These are phyloP conservation scores for Euspilapteryx auroguttella DNA, from an alignment of 2,888 invertebrate species.

Conservation along the genomic window DNA sequence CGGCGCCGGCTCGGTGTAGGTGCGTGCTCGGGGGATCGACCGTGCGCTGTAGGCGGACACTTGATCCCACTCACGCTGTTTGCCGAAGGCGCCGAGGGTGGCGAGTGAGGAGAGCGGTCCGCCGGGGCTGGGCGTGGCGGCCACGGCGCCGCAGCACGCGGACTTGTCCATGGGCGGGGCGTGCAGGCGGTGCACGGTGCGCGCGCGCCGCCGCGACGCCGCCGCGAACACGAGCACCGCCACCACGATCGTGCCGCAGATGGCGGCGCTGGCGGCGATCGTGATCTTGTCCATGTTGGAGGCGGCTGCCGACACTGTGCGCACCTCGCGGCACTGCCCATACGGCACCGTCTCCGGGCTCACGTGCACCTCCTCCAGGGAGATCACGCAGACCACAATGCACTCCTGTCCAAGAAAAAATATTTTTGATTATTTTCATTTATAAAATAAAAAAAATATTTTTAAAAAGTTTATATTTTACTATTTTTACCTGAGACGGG, in stretches of 20 bases:
- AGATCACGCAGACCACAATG: slow-evolving; percentile 91
- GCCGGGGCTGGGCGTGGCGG: slow-evolving; percentile 75
- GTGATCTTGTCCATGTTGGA: slow-evolving; percentile 95
- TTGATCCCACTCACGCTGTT: slow-evolving; percentile 73
- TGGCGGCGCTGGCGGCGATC: slow-evolving; percentile 90
- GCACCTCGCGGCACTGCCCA: slow-evolving; percentile 85
- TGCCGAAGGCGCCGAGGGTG: slow-evolving; percentile 81
- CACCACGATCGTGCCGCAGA: slow-evolving; percentile 88
- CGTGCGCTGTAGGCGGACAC: slow-evolving; percentile 90
- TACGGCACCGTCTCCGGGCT: slow-evolving; percentile 85
- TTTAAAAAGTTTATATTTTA: not conserved
- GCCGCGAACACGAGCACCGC: slow-evolving; percentile 90
- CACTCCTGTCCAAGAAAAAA: slow-evolving; percentile 75
- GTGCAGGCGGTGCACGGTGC: slow-evolving; percentile 74
- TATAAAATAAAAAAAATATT: not conserved
- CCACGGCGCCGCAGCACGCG: slow-evolving; percentile 74
- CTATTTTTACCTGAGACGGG: slow-evolving; percentile 71
- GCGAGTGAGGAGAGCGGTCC: slow-evolving; percentile 82
- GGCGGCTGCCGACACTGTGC: slow-evolving; percentile 79
- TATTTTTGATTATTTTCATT: not conserved
- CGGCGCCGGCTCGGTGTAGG: slow-evolving; percentile 67
- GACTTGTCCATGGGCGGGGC: slow-evolving; percentile 72
- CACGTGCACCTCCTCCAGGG: slow-evolving; percentile 85
- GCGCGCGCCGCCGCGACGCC: slow-evolving; percentile 77
- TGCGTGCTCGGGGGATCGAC: slow-evolving; percentile 85